Base-by-base conservation (phyloP, 2,888 invertebrate species). In the Isoperla grammatica region DNA sequence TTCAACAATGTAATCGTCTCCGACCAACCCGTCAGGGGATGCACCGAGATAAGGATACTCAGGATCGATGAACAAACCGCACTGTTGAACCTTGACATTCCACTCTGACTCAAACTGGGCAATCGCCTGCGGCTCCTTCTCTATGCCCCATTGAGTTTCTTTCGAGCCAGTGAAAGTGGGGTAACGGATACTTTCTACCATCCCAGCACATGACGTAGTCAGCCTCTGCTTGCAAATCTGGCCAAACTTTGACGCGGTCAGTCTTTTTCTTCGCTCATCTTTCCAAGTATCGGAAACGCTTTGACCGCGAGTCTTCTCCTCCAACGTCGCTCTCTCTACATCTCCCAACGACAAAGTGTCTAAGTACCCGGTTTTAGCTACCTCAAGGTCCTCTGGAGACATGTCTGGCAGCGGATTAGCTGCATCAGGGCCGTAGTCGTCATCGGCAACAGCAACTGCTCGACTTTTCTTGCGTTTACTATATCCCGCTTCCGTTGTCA, bases 31-130 rank as follows among this genome's bases (percentile, higher is more conserved):
- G 56, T 68, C 68, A 1, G 67, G 65, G 45, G 65, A 62, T 54
- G 66, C 66, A 5, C 64, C 67, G 9, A 67, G 57, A 54, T 17
- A 45, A 11, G 42, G 58, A n/a, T 46, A 19, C 39, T 66, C 53
- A 19, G 46, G 23, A 59, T 68, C 69, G 20, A 68, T 65, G 57
- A 69, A 66, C 19, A 69, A 61, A 15, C 68, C 69, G 49, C 68
- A 66, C 2, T 39, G 37, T 3, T 40, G 22, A 12, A 67, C 65
- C n/a, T 62, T 48, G 49, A 64, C 55, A 6, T 50, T 58, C 13
- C 55, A 22, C 40, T n/a, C 20, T 8, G 56, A 48, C 20, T 60
- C 49, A 17, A 66, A 62, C n/a, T 57, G 48, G n/a, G 56, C 45
- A 37, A 53, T 64, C 1, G 67, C 67, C 12, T 9, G 35, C 45